Evolutionary conservation across 2,113 vertebrate species (phyloP).

Genomic region (Antigone vipio): DNA sequence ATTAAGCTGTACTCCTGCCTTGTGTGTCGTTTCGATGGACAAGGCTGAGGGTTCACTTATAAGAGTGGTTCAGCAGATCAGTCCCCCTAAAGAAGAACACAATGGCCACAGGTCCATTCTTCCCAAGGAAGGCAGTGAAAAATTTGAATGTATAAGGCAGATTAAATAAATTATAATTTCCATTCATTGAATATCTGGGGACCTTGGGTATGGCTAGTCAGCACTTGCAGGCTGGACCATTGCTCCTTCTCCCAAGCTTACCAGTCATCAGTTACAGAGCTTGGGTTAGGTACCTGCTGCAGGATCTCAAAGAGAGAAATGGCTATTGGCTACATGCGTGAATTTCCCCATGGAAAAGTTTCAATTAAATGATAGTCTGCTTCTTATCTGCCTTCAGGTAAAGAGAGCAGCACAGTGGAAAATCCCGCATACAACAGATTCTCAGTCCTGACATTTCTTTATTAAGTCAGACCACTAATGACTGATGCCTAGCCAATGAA

Average conservation of each 20-base stretch:
- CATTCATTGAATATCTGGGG: background rate
- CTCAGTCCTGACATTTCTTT: background rate
- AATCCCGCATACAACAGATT: background rate
- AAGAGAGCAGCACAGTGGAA: background rate
- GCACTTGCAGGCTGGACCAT: background rate
- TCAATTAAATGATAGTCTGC: background rate
- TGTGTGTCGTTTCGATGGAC: background rate
- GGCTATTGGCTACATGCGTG: background rate
- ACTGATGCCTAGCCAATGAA: background rate
- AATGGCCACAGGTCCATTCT: background rate
- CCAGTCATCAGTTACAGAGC: background rate
- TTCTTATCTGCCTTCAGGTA: background rate
- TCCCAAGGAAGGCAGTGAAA: background rate
- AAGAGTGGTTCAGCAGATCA: background rate
- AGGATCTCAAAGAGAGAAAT: background rate
- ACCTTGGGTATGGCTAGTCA: background rate
- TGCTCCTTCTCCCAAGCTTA: background rate
- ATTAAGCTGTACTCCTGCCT: background rate
- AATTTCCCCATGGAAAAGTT: background rate
- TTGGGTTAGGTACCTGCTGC: background rate
- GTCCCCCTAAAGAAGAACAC: accelerated
- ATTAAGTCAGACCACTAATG: background rate
- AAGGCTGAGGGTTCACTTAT: background rate
- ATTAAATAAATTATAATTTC: background rate
- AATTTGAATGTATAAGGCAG: background rate